Conservation (phyloP, 2,797 vertebrate genomes). For the Rallus crepitans region DNA sequence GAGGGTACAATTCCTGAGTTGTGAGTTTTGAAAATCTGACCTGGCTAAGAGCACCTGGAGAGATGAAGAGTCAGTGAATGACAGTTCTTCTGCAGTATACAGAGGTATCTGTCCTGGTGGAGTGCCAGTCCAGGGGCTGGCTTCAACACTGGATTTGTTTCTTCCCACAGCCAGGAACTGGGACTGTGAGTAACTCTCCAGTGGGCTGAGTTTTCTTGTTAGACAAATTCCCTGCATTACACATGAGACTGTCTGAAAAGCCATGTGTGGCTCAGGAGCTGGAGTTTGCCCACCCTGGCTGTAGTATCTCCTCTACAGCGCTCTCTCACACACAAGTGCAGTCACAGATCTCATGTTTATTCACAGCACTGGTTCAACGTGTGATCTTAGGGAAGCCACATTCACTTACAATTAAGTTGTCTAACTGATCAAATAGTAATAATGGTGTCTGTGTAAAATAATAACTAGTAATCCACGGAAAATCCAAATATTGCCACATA, state of each 20-base stretch:
- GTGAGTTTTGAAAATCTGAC: not conserved
- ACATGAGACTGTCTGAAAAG: not conserved
- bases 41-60: not conserved
- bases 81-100: not conserved
- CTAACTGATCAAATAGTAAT: not conserved
- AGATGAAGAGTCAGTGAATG: not conserved
- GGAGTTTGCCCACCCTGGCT: not conserved
- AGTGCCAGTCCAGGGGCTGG: too few species aligned
- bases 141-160: not conserved
- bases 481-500: not conserved
- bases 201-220: not conserved
- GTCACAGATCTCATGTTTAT: not conserved
- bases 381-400: not conserved
- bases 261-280: not conserved
- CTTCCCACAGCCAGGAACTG: not conserved
- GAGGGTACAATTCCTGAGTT: not conserved
- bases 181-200: not conserved
- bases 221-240: fast-evolving
- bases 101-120: not conserved
- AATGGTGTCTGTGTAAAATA: not conserved
- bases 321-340: not conserved
- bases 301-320: not conserved
- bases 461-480: not conserved
- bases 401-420: not conserved
- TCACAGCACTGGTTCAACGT: not conserved